These are phyloP conservation scores for Mythimna vitellina DNA, from an alignment of 2,888 invertebrate species.

Conservation along the genomic window DNA sequence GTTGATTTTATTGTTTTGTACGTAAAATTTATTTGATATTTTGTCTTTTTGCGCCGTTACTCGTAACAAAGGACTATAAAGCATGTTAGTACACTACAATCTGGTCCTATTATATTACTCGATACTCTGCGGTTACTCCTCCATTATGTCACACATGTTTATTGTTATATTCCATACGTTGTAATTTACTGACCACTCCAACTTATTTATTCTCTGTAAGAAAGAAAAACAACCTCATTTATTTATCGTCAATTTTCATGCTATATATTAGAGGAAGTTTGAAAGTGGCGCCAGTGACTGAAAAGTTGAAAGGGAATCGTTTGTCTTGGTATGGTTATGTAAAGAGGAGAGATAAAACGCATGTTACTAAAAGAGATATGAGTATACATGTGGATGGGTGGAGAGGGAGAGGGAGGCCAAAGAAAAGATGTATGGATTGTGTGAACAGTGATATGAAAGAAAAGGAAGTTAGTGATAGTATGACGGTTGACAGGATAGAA, in stretches of 20 bases:
- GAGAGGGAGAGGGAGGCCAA: too few species aligned
- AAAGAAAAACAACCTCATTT: conserved; percentile 21
- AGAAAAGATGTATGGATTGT: too few species aligned
- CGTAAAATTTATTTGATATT: not conserved
- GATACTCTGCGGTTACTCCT: conserved; percentile 12
- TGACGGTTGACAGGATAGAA: too few species aligned
- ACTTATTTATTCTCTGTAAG: conserved; percentile 21
- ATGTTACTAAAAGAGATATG: too few species aligned
- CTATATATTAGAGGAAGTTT: too few species aligned
- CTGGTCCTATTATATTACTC: conserved; percentile 34
- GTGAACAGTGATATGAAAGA: too few species aligned
- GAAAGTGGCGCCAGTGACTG: too few species aligned
- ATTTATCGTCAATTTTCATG: conserved; percentile 14
- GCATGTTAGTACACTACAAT: conserved; percentile 33
- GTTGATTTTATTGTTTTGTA: not conserved
- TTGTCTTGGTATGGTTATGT: too few species aligned
- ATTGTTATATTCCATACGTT: conserved; percentile 33
- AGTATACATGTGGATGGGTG: too few species aligned
- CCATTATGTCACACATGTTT: conserved; percentile 36
- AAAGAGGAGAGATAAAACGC: too few species aligned
- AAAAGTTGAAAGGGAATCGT: too few species aligned
- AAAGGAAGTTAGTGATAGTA: too few species aligned
- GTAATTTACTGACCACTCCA: conserved; percentile 52
- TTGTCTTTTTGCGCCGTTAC: conserved; percentile 17
- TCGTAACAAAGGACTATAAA: conserved; percentile 24